Percentiles rank a stretch among this genome's conserved stretches.
These are phyloP conservation scores for Eulemur coronatus DNA, from an alignment of 2,797 vertebrate genomes.

Conservation along the genomic window DNA sequence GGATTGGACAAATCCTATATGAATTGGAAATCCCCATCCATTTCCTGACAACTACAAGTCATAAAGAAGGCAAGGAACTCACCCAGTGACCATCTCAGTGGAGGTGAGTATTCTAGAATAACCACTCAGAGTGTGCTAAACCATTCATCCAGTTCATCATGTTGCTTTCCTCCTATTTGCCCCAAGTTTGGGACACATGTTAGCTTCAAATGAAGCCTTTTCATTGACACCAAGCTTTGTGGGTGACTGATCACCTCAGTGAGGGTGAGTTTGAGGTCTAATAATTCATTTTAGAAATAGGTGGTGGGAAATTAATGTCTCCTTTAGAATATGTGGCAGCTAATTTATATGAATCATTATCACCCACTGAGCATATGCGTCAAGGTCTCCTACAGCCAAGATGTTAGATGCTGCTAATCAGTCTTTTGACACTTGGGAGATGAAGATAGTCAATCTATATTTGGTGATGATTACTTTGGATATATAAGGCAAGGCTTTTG, in stretches of 20 bases:
- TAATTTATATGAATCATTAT: slow-evolving; percentile 62
- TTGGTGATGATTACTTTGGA: not conserved
- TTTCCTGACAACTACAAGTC: not conserved
- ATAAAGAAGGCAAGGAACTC: not conserved
- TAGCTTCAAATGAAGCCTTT: slow-evolving; percentile 65
- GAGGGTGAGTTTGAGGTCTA: not conserved
- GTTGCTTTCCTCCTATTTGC: not conserved
- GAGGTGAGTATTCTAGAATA: not conserved
- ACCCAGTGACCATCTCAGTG: not conserved
- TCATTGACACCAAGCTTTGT: slow-evolving; percentile 6
- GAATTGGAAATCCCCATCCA: not conserved
- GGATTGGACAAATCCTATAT: not conserved
- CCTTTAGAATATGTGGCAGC: slow-evolving; percentile 63
- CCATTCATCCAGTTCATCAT: not conserved
- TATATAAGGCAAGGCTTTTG: not conserved
- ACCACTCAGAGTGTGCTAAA: not conserved
- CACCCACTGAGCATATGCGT: not conserved
- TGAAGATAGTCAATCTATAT: slow-evolving; percentile 25
- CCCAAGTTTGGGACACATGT: not conserved
- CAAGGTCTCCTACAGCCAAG: slow-evolving; percentile 37
- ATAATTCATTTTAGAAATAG: slow-evolving; percentile 53
- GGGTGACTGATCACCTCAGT: slow-evolving; percentile 33
- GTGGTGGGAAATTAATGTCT: slow-evolving; percentile 63
- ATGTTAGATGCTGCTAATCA: slow-evolving; percentile 43
- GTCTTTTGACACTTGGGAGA: slow-evolving; percentile 46